Base-by-base conservation (phyloP, 2,888 invertebrate species). In the Synanthedon andrenaeformis region DNA sequence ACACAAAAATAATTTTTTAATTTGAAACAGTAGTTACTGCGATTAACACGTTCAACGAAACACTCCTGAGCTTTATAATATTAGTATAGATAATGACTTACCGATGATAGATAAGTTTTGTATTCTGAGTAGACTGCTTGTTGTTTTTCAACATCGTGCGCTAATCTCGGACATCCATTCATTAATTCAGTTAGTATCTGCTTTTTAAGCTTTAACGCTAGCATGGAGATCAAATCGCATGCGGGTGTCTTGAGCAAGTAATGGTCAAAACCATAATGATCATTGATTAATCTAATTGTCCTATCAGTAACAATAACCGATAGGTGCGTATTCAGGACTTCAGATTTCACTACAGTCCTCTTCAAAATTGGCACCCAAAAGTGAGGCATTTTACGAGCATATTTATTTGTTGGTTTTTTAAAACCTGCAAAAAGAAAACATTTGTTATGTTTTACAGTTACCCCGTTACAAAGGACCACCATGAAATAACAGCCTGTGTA, bases 161-260 rank as follows among this genome's bases (percentile, higher is more conserved):
- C 88, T 76, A 93, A 91, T 53, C 90, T 86, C 1, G 91, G 92
- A 58, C 92, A 92, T 8, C 91, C 91, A 64, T 90, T 82, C 68
- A 89, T 80, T 42, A 98, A 76, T 54, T 93, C 92, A 52, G 91
- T 80, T 49, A 99, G 82, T 74, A 99, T 94, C 74, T 94, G 90
- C 62, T 96, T 90, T 76, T 98, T 98, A 50, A 99, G 74, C 69
- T 92, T 92, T 62, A 97, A 81, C 2, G 96, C 97, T 61, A 99
- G 80, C 67, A 91, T 82, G 0, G 98, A 97, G 63, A 92, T 91
- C 54, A 99, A 86, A 82, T 99, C 98, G 76, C 96, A 95, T 11
- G 98, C 97, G 57, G 93, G 92, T 11, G 96, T 97, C 92, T 96
- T 93, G 19, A 99, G 89, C 66, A 99, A 87, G 81, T 99, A 99